Evolutionary conservation across 2,113 vertebrate genomes (phyloP), one percentile per base, ranked within the genome.

Genomic region (Spea bombifrons): DNA sequence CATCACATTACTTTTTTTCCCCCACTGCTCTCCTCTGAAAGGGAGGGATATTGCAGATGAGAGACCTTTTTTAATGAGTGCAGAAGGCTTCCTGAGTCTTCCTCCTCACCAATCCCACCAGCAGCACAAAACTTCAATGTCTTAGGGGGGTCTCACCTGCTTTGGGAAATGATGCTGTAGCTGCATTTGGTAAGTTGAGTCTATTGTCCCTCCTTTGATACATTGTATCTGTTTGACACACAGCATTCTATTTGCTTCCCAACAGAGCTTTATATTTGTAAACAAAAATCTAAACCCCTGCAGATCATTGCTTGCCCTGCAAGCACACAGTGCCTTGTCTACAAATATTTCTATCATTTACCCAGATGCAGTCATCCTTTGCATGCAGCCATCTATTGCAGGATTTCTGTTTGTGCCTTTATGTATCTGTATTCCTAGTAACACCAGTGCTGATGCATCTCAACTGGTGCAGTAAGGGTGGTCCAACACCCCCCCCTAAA

Each of bases 141-240:
- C 7, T 59, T 48, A 30, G 30, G 30, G 30, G 17, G 49, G 8
- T 44, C 65, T 52, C 47, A 10, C 12, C 73, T 44, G 66, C 66
- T 53, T 48, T 12, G 45, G 53, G 46, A 52, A 77, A n/a, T 63
- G 55, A 61, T 47, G n/a, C 45, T 48, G 3, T 64, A 43, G 10
- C 66, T 50, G 17, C 46, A 64, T 66, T 10, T 46, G 77, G 71
- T 73, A 66, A 80, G 77, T 80, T 47, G 5, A 53, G 7, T 53
- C 30, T 30, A 7, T 17, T 61, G 12, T 53, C 47, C 59, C n/a
- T 78, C 13, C 3, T 30, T 30, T 30, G 30, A 30, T 48, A 46
- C 13, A 10, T 45, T 57, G 65, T 55, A 5, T 17, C n/a, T 7
- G 30, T 30, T 30, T 30, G 30, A 30, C 30, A 30, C 30, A 30